Percentiles rank a stretch among this genome's conserved stretches.
Conservation (phyloP, 2,797 vertebrate genomes). For the Amphiprion clarkii region DNA sequence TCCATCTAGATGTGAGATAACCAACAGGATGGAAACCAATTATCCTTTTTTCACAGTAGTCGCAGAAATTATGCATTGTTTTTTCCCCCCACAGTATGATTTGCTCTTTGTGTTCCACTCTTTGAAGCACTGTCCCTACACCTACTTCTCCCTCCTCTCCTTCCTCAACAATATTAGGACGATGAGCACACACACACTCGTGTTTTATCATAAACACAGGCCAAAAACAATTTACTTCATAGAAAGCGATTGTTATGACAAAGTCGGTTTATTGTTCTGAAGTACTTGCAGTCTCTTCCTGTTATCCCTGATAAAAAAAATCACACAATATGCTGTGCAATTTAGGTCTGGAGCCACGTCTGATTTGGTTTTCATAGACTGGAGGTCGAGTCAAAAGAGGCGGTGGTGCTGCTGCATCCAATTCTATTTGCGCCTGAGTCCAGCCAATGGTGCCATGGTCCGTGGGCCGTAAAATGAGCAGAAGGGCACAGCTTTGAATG, state of each 20-base stretch:
- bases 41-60: constrained; percentile 24
- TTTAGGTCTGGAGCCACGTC: not conserved
- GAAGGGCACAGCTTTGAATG: constrained; percentile 63
- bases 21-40: constrained; percentile 44
- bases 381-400: constrained; percentile 22
- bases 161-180: not conserved
- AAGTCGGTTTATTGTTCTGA: constrained; percentile 13
- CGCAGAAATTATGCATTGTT: constrained; percentile 33
- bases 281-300: not conserved
- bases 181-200: constrained; percentile 43
- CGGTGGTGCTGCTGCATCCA: constrained; percentile 18
- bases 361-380: constrained; percentile 17
- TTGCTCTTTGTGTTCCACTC: constrained; percentile 28
- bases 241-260: constrained; percentile 6
- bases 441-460: constrained; percentile 47
- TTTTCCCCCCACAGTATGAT: not conserved
- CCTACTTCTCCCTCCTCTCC: constrained; percentile 24
- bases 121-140: constrained; percentile 31
- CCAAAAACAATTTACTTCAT: constrained; percentile 9
- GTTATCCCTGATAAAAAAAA: constrained; percentile 22
- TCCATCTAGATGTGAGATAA: constrained; percentile 51
- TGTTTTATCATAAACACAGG: constrained; percentile 24
- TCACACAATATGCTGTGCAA: constrained; percentile 9
- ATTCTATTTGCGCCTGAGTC: constrained; percentile 37
- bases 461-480: constrained; percentile 71